Percentiles rank a stretch among this genome's conserved stretches.
Conservation (phyloP, 2,113 vertebrate genomes). For the Tichodroma muraria region DNA sequence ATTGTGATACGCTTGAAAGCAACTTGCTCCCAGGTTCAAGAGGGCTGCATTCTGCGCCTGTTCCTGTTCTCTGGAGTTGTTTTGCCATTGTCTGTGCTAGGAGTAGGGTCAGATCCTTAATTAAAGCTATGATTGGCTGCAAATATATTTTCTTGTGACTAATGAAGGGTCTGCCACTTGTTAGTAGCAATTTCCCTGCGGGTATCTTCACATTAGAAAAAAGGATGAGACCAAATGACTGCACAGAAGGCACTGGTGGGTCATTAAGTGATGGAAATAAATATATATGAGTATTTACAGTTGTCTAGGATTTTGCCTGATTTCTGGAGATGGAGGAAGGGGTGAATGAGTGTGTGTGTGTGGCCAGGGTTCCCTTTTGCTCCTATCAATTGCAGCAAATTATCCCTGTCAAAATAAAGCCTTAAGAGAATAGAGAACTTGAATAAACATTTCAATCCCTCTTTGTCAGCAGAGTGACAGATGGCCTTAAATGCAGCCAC, state of each 20-base stretch:
- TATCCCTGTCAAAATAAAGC: neutral
- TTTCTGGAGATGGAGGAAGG: neutral
- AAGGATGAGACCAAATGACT: neutral
- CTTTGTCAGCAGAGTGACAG: neutral
- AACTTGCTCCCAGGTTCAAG: neutral
- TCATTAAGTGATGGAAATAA: neutral
- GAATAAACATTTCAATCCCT: neutral
- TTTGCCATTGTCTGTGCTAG: neutral
- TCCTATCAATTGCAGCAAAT: neutral
- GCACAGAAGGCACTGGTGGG: neutral
- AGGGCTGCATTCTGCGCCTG: neutral
- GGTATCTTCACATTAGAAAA: neutral
- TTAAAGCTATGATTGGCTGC: neutral
- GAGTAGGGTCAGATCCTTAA: constrained; percentile 4
- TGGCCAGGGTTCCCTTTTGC: neutral
- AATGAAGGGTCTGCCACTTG: neutral
- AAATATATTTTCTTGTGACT: neutral
- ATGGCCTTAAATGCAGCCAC: neutral
- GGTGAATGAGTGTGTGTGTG: fast-evolving
- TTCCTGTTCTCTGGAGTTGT: neutral
- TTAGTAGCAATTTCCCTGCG: neutral
- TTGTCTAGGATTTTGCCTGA: neutral
- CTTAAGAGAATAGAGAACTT: neutral
- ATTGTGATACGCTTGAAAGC: neutral
- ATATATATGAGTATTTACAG: neutral